Evolutionary conservation across 2,797 vertebrate species (phyloP), one percentile per base, ranked within the genome.

Genomic region (Notolepis coatsorum): DNA sequence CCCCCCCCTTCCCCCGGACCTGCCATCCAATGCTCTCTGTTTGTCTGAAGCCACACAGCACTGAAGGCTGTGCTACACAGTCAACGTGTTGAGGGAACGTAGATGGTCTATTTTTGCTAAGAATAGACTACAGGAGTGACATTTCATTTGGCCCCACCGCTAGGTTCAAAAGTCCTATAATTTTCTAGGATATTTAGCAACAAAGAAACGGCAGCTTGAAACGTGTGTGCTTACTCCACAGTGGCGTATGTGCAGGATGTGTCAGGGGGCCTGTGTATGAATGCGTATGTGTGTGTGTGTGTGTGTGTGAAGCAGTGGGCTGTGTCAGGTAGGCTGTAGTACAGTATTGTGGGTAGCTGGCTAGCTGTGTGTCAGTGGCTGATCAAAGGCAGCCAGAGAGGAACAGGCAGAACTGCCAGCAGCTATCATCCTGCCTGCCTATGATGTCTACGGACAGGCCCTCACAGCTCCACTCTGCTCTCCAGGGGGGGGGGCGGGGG

Each of bases 371-470:
- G 81, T 91, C 89, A 90, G 88, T 90, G 87, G 85, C 80, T 91
- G 90, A 94, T 94, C 93, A 94, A 93, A 93, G 92, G 82, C 91
- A 92, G 89, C 86, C 90, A 89, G 83, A 93, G 90, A 92, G 86
- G 89, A 91, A 91, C 90, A 89, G 88, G 89, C 93, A 86, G 88
- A 75, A 86, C 85, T 93, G 92, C 91, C 92, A 90, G 88, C 88
- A 89, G 84, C 82, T 80, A 93, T 93, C 89, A 92, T 84, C 54
- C 67, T 67, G 79, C 81, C 82, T 82, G 77, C 84, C 83, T 89
- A 67, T 91, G 90, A 86, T 82, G 81, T 69, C 68, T 64, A 25
- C 58, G 63, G 82, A 84, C 82, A 78, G 73, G 55, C 20, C 3
- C 72, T 77, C 68, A 74, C 73, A 74, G 71, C 76, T 80, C 52